Conservation (phyloP, 1,140 invertebrate species). For the Conus betulinus region DNA sequence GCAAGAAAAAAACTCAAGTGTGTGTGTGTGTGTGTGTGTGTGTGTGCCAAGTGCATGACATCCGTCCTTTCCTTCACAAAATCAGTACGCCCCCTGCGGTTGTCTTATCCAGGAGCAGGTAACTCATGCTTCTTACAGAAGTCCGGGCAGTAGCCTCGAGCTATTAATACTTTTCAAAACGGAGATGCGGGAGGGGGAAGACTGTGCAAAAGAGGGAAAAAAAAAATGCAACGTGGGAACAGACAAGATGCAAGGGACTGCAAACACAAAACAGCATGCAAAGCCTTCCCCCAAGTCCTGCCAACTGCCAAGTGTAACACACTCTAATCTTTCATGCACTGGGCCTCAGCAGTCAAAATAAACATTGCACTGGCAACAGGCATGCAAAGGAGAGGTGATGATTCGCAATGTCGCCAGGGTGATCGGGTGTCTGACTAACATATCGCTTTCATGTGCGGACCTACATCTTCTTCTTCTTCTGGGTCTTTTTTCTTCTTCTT, state of each 20-base stretch:
- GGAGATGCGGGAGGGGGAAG: too few relatives aligned
- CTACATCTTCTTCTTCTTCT: too few relatives aligned
- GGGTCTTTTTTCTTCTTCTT: too few relatives aligned
- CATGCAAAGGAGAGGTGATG: neutral
- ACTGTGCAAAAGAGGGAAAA: neutral
- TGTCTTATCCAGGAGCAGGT: too few relatives aligned
- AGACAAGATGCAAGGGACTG: neutral
- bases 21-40: too few relatives aligned
- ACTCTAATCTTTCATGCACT: neutral
- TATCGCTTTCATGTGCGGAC: too few relatives aligned
- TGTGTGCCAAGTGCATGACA: too few relatives aligned
- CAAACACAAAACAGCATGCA: neutral
- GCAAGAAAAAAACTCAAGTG: too few relatives aligned
- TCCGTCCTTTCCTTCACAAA: too few relatives aligned
- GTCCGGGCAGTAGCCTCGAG: neutral
- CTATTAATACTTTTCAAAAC: neutral
- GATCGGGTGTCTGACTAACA: neutral
- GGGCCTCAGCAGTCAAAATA: neutral
- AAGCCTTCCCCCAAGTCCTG: neutral
- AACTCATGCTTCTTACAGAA: too few relatives aligned
- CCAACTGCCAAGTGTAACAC: neutral
- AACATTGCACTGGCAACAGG: neutral
- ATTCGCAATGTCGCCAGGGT: neutral
- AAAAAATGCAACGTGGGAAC: neutral
- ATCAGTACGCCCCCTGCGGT: too few relatives aligned